Conservation (phyloP, 2,797 vertebrate genomes). For the Melanogrammus aeglefinus region DNA sequence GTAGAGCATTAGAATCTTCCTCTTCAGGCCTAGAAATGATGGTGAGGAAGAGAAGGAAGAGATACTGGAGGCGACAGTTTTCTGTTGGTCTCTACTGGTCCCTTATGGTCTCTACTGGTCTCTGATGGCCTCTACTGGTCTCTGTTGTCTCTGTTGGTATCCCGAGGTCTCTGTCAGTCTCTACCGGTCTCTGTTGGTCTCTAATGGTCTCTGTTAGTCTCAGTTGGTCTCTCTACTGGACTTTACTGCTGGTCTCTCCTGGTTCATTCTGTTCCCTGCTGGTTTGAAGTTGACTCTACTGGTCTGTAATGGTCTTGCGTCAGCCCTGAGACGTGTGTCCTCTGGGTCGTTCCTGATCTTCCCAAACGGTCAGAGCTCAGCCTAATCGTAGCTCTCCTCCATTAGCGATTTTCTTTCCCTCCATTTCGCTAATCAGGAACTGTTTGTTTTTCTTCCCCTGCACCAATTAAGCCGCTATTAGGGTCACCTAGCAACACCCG, state of each 20-base stretch:
- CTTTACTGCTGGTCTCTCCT: not conserved
- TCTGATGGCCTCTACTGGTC: not conserved
- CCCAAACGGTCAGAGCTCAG: not conserved
- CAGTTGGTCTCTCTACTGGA: not conserved
- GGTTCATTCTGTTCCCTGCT: not conserved
- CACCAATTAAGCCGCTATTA: slow-evolving; percentile 57
- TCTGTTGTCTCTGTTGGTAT: not conserved
- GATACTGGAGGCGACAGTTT: not conserved
- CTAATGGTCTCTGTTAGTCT: not conserved
- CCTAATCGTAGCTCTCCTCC: not conserved
- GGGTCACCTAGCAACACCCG: slow-evolving; percentile 63
- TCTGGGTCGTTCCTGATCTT: not conserved
- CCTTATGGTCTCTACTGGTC: not conserved
- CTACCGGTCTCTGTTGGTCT: not conserved
- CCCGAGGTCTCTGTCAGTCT: not conserved
- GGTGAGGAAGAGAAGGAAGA: not conserved
- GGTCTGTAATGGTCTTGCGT: not conserved
- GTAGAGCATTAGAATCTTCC: not conserved
- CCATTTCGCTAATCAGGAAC: slow-evolving; percentile 35
- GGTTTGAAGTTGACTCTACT: not conserved
- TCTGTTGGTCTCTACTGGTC: not conserved
- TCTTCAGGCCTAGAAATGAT: not conserved
- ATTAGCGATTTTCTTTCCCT: not conserved
- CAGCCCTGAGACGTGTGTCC: not conserved
- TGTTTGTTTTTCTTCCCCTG: slow-evolving; percentile 36